phyloP scores from a whole-genome alignment of 2,797 vertebrate genomes.

The Sebastes umbrosus region DNA sequence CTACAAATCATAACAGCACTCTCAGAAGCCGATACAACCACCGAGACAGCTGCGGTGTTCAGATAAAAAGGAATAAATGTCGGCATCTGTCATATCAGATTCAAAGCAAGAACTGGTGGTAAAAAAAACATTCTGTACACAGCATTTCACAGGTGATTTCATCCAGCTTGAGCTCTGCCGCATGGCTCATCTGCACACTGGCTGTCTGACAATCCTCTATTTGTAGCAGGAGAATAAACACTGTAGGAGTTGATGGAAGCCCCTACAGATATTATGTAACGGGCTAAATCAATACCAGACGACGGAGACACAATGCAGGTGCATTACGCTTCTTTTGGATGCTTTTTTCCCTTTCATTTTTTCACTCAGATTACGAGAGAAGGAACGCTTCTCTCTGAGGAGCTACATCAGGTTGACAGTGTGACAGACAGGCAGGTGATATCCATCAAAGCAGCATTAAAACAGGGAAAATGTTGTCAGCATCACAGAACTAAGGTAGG shows the following conservation, averaged over 20 bases:
- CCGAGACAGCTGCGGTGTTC: conserved; percentile 21
- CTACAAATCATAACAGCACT: conserved; percentile 12
- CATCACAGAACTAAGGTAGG: background rate
- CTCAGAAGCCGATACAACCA: conserved; percentile 14
- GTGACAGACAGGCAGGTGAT: conserved; percentile 17
- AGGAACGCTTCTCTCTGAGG: conserved; percentile 1
- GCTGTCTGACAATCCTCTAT: conserved; percentile 63
- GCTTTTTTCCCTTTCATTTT: background rate
- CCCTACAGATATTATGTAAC: conserved; percentile 70
- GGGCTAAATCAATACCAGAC: conserved; percentile 52
- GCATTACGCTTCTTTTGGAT: background rate
- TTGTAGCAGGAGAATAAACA: conserved; percentile 60
- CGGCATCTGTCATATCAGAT: conserved; percentile 50
- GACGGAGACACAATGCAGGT: conserved; percentile 24
- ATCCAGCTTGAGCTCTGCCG: conserved; percentile 49
- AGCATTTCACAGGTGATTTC: conserved; percentile 62
- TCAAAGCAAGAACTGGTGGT: conserved; percentile 15
- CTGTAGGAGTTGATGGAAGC: conserved; percentile 52
- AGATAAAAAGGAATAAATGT: conserved; percentile 50
- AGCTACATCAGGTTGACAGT: background rate
- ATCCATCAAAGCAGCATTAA: conserved; percentile 4
- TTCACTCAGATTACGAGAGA: background rate
- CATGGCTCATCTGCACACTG: conserved; percentile 50
- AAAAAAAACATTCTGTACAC: conserved; percentile 17
- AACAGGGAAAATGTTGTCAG: conserved; percentile 16